These are phyloP conservation scores for Ormyrus rosae DNA, from an alignment of 2,888 invertebrate species.

Conservation along the genomic window DNA sequence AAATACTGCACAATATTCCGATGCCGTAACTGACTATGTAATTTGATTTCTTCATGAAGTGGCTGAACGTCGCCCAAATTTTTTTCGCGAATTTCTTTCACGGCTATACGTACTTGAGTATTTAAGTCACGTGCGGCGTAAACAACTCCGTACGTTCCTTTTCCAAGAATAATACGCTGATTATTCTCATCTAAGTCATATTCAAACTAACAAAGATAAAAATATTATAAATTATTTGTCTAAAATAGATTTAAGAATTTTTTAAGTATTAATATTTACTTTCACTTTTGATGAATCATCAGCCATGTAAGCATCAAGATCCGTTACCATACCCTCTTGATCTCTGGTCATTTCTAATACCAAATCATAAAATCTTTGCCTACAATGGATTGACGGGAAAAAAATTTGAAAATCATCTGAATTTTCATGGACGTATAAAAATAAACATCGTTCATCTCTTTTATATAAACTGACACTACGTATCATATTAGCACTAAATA, in stretches of 20 bases:
- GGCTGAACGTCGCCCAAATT: slow-evolving; percentile 98
- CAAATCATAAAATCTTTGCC: slow-evolving; percentile 89
- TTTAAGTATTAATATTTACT: slow-evolving; percentile 26
- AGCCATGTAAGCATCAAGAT: slow-evolving; percentile 84
- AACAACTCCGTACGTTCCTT: slow-evolving; percentile 96
- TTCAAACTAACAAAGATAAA: slow-evolving; percentile 83
- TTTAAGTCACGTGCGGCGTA: slow-evolving; percentile 95
- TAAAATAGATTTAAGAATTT: slow-evolving; percentile 1
- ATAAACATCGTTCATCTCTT: slow-evolving; percentile 95
- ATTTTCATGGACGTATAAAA: slow-evolving; percentile 98
- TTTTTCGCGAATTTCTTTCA: slow-evolving; percentile 98
- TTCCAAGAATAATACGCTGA: slow-evolving; percentile 90
- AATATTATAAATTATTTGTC: slow-evolving; percentile 1
- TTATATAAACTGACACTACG: slow-evolving; percentile 95
- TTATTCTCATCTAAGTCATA: slow-evolving; percentile 96
- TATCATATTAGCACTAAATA: slow-evolving; percentile 93
- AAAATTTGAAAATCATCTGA: slow-evolving; percentile 99
- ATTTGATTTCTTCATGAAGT: slow-evolving; percentile 97
- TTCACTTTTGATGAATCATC: slow-evolving; percentile 56
- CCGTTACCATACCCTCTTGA: slow-evolving; percentile 86
- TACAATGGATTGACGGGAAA: slow-evolving; percentile 92
- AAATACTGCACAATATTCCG: slow-evolving; percentile 98
- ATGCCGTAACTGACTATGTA: slow-evolving; percentile 96
- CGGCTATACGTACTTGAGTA: slow-evolving; percentile 95
- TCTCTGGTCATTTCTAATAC: slow-evolving; percentile 92